phyloP scores from a whole-genome alignment of 2,113 vertebrate species.

The Rynchops niger region DNA sequence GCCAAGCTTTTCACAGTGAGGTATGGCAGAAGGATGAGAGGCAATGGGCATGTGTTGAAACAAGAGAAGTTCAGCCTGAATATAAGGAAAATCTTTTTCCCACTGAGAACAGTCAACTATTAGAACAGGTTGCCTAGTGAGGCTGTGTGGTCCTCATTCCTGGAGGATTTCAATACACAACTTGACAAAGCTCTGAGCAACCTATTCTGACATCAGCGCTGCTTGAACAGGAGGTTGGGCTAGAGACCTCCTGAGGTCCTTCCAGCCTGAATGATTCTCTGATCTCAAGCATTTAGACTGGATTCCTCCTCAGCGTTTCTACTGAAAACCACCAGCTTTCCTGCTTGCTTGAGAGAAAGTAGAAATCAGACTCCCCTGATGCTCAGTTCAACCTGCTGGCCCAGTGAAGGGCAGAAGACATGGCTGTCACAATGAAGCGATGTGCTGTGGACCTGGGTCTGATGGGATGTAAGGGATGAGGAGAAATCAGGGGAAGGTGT shows the following conservation, averaged over 20 bases:
- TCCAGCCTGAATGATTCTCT: background rate
- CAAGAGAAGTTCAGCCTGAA: background rate
- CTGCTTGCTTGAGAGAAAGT: background rate
- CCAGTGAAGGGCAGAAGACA: background rate
- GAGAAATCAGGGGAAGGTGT: background rate
- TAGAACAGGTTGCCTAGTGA: background rate
- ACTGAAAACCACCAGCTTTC: background rate
- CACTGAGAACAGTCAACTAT: background rate
- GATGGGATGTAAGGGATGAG: background rate
- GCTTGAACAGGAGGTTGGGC: background rate
- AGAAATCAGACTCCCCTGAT: background rate
- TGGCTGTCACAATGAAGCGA: accelerated
- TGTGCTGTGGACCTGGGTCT: background rate
- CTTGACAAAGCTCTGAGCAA: background rate
- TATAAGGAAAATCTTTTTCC: background rate
- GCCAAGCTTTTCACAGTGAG: background rate
- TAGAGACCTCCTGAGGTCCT: background rate
- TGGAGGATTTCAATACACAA: background rate
- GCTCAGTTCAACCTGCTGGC: background rate
- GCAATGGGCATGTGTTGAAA: background rate
- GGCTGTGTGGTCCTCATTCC: background rate
- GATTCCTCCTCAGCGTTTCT: background rate
- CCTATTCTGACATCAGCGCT: background rate
- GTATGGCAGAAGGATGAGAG: background rate
- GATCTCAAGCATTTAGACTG: background rate